A percentile compares a stretch with the other conserved stretches of the same genome.
These are phyloP conservation scores for Orestias chungarensis DNA, from an alignment of 2,797 vertebrate species.

Conservation along the genomic window DNA sequence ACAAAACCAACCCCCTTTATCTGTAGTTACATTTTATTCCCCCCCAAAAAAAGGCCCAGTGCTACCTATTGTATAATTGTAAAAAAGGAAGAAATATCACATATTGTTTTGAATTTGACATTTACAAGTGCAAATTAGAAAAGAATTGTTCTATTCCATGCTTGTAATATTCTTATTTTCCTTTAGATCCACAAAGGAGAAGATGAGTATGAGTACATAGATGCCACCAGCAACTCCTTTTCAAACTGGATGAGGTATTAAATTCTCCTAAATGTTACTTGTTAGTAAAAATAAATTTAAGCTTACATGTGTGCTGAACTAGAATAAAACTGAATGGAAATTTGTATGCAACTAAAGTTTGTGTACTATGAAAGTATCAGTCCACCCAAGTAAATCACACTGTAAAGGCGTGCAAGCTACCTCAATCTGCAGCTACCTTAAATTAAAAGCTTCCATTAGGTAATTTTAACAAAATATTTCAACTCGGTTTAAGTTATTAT, in stretches of 20 bases:
- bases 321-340: not conserved
- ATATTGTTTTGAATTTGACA: not conserved
- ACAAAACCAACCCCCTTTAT: not conserved
- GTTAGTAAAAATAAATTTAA: not conserved
- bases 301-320: not conserved
- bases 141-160: too few species aligned
- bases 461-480: not conserved
- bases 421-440: too few species aligned
- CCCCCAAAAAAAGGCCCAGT: too few species aligned
- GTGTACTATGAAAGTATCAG: too few species aligned
- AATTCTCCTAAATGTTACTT: constrained; percentile 4
- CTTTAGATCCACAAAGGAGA: constrained; percentile 80
- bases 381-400: too few species aligned
- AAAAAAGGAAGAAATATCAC: not conserved
- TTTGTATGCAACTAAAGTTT: too few species aligned
- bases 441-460: too few species aligned
- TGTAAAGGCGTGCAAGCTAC: too few species aligned
- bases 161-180: constrained; percentile 2
- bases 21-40: not conserved
- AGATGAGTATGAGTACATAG: constrained; percentile 80
- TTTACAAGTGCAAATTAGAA: not conserved
- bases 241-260: constrained; percentile 89
- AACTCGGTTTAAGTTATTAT: not conserved
- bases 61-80: too few species aligned
- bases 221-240: constrained; percentile 76